Evolutionary conservation across 2,888 invertebrate species (phyloP).

Genomic region (Trimorus sp.): DNA sequence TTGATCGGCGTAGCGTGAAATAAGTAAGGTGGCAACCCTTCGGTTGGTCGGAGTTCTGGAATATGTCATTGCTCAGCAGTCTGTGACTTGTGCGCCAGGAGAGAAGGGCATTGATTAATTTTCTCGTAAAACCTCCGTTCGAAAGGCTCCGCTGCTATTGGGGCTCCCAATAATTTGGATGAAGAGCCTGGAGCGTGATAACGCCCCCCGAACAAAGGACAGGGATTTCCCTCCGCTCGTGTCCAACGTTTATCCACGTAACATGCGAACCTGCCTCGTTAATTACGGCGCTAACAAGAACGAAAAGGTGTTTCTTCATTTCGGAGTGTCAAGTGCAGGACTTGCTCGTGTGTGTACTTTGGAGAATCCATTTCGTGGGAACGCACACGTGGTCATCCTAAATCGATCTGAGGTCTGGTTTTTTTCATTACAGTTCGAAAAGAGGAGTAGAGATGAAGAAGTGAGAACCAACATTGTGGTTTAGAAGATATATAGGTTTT

Average conservation of each 20-base stretch:
- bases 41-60: constrained; percentile 22
- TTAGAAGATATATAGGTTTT: no score
- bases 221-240: constrained; percentile 36
- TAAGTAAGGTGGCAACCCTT: constrained; percentile 47
- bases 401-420: no score
- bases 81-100: constrained; percentile 43
- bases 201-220: constrained; percentile 50
- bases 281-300: constrained; percentile 48
- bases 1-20: constrained; percentile 37
- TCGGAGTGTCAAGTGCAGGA: background rate
- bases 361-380: background rate
- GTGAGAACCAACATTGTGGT: no score
- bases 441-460: no score
- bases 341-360: background rate
- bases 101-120: constrained; percentile 56
- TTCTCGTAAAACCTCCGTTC: constrained; percentile 54
- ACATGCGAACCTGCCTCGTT: constrained; percentile 46
- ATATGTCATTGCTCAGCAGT: constrained; percentile 53
- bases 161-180: constrained; percentile 53
- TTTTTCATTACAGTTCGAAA: no score
- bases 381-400: no score
- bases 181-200: constrained; percentile 50
- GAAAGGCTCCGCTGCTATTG: constrained; percentile 44
- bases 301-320: constrained; percentile 26
- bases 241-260: constrained; percentile 46